Percentiles rank a stretch among this genome's conserved stretches.
These are phyloP conservation scores for Toxotes lorentzi DNA, from an alignment of 2,797 vertebrate species.

Conservation along the genomic window DNA sequence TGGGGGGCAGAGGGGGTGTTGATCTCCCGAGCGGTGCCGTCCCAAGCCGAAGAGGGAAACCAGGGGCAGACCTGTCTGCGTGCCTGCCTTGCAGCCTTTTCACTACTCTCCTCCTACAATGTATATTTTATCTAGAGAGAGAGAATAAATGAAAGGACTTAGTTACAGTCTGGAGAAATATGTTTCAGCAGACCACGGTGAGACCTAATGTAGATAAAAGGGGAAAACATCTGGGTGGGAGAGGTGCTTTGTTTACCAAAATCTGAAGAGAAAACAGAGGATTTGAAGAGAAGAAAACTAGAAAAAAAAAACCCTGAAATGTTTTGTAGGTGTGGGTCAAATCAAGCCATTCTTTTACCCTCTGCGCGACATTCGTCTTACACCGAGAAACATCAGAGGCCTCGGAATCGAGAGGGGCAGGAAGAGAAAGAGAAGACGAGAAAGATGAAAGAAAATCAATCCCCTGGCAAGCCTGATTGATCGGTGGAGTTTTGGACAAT, in stretches of 20 bases:
- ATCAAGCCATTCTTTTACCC: slow-evolving; percentile 64
- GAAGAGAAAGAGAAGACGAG: slow-evolving; percentile 76
- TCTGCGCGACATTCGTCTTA: slow-evolving; percentile 73
- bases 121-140: slow-evolving; percentile 27
- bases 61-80: slow-evolving; percentile 54
- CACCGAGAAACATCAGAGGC: slow-evolving; percentile 70
- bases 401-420: slow-evolving; percentile 65
- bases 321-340: slow-evolving; percentile 57
- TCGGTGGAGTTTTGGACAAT: slow-evolving; percentile 83
- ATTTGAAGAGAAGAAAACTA: background rate
- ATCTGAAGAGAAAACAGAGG: background rate
- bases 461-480: slow-evolving; percentile 78
- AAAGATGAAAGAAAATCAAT: slow-evolving; percentile 83
- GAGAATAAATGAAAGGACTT: slow-evolving; percentile 18
- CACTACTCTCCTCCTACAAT: slow-evolving; percentile 22
- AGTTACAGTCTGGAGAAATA: background rate
- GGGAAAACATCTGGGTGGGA: slow-evolving; percentile 12
- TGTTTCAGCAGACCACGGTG: background rate
- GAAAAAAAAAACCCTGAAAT: slow-evolving; percentile 8
- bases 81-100: slow-evolving; percentile 38
- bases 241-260: background rate
- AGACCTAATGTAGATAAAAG: slow-evolving; percentile 3
- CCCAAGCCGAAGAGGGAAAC: slow-evolving; percentile 41
- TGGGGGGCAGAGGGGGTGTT: slow-evolving; percentile 71
- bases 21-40: slow-evolving; percentile 49